These are phyloP conservation scores for Trachurus trachurus DNA, from an alignment of 2,797 vertebrate genomes.

Conservation along the genomic window DNA sequence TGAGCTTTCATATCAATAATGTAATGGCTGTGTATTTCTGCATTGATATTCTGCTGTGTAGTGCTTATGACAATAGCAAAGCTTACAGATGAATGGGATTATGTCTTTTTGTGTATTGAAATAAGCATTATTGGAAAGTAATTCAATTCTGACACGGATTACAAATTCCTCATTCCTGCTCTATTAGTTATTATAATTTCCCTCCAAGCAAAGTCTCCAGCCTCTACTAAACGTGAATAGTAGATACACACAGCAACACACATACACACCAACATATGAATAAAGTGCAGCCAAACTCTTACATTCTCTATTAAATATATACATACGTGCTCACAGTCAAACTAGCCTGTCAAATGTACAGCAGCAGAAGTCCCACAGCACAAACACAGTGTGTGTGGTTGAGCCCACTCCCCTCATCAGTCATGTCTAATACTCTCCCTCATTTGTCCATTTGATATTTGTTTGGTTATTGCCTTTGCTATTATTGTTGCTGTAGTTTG, in stretches of 20 bases:
- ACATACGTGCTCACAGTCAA: slow-evolving; percentile 42
- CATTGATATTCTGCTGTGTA: slow-evolving; percentile 66
- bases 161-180: slow-evolving; percentile 75
- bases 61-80: slow-evolving; percentile 64
- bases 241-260: slow-evolving; percentile 29
- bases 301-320: slow-evolving; percentile 35
- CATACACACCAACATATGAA: slow-evolving; percentile 17
- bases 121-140: slow-evolving; percentile 81
- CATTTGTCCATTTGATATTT: slow-evolving; percentile 84
- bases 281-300: slow-evolving; percentile 6
- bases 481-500: slow-evolving; percentile 79
- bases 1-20: slow-evolving; percentile 69
- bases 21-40: slow-evolving; percentile 61
- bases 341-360: slow-evolving; percentile 61
- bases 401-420: slow-evolving; percentile 66
- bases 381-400: slow-evolving; percentile 60
- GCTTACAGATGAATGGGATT: slow-evolving; percentile 76
- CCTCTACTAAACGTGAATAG: slow-evolving; percentile 54
- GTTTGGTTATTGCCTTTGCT: slow-evolving; percentile 81
- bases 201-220: slow-evolving; percentile 45
- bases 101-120: slow-evolving; percentile 75
- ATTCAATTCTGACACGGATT: slow-evolving; percentile 78
- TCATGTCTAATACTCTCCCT: slow-evolving; percentile 74
- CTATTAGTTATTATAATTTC: slow-evolving; percentile 72
- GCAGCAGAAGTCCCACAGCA: slow-evolving; percentile 55